Base-by-base conservation (phyloP, 2,113 vertebrate species). In the Micronycteris hirsuta region DNA sequence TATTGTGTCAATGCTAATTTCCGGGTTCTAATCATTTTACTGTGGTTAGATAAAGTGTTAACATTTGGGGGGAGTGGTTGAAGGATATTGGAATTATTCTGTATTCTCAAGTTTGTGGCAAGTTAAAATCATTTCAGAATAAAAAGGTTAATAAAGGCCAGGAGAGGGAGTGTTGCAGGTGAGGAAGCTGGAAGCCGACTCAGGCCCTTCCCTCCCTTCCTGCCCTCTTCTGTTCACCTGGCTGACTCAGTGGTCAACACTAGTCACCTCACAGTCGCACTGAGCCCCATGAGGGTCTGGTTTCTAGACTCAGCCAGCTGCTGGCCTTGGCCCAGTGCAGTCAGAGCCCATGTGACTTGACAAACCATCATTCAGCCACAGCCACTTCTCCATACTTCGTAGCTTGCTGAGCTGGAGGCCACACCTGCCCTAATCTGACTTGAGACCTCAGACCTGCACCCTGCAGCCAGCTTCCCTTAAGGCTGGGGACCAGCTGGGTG, bases 51-150 rank as follows among this genome's bases (percentile, higher is more conserved):
- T 63, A 38, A 43, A 4, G 22, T 90, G 2, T 92, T 92, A 84
- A 61, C 11, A 49, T 74, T 67, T 74, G 67, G 33, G 31, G 49
- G 56, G 52, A 58, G 2, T 74, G 5, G 31, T 31, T 61, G 41
- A 74, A 74, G 20, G 11, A 68, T 41, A 61, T 1, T 74, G 31
- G 24, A 89, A 70, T 85, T 49, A 65, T 94, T 86, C 31, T 45
- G 22, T 52, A 76, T 86, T 96, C 90, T 70, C 7, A 71, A 71
- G 49, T 54, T 70, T 86, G 70, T 76, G n/a, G 43, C 71, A 90
- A 90, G 17, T 65, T 91, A 61, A 93, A 90, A 45, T 93, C 13
- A 84, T 52, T 73, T 95, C 70, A 65, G 74, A 94, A 63, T 52
- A 43, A 45, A 71, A 85, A 91, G 22, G 28, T 43, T 68, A 24